Percentiles rank a stretch among this genome's conserved stretches.
Evolutionary conservation across 64 coral and sea anemone species (phyloP).

Genomic region (Cladopsammia gracilis): DNA sequence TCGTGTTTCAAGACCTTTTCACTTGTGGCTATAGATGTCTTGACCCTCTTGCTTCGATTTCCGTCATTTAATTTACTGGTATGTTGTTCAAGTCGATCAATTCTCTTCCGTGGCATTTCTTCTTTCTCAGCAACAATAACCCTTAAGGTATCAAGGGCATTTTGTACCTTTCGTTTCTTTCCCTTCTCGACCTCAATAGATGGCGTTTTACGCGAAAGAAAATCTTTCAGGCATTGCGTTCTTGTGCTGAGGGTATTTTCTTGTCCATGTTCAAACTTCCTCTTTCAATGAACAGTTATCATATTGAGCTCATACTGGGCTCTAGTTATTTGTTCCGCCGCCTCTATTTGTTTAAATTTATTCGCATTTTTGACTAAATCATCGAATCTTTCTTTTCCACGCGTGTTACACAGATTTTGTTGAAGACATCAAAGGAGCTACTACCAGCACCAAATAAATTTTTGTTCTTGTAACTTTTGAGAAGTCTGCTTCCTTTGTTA

Average conservation of each 20-base stretch:
- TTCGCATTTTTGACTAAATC: too few species aligned
- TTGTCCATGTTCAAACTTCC: background rate
- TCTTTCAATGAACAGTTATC: background rate
- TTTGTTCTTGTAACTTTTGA: too few species aligned
- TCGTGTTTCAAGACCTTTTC: background rate
- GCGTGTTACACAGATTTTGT: too few species aligned
- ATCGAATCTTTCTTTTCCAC: too few species aligned
- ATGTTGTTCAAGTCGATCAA: background rate
- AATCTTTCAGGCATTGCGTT: background rate
- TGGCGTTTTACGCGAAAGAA: background rate
- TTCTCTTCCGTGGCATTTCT: background rate
- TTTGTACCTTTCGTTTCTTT: background rate
- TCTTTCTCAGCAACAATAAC: background rate
- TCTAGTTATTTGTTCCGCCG: conserved; percentile 4
- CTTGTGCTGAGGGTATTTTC: background rate
- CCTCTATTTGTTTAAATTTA: too few species aligned
- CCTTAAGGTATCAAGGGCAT: background rate
- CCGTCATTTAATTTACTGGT: background rate
- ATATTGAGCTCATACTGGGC: background rate
- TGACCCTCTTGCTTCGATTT: background rate
- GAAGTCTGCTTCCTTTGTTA: too few species aligned
- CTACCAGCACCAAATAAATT: too few species aligned
- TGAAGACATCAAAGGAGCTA: too few species aligned
- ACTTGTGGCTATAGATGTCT: background rate
- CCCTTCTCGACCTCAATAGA: background rate